Evolutionary conservation across 2,113 vertebrate genomes (phyloP), one percentile per base, ranked within the genome.

Genomic region (Pholis gunnellus): DNA sequence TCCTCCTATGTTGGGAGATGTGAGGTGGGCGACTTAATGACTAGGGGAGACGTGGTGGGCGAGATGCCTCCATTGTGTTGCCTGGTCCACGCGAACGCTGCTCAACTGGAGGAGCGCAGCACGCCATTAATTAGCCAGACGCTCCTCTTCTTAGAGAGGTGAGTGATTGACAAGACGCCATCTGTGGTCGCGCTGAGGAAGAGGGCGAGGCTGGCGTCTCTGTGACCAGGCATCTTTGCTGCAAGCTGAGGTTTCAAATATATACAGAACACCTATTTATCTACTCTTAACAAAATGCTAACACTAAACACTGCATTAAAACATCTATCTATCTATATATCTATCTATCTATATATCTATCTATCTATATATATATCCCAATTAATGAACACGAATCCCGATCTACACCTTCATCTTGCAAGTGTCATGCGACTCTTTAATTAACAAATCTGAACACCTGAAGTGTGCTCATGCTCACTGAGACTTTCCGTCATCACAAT

Each of bases 1-100:
- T 84, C 75, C 79, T 82, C 90, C 83, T 61, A 29, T 75, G 84
- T 65, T 40, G 74, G 74, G 83, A 88, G 88, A 90, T 87, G 88
- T 70, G 79, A 93, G 89, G 92, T 92, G 90, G 92, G 93, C 86
- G 90, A 92, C 90, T 89, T 90, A 94, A 92, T 92, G 91, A 93
- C 84, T 76, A 89, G 86, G 77, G 80, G 82, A 87, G 88, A 85
- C 56, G 40, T 61, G 61, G 82, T 88, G 87, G 88, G 82, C 67
- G 83, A 85, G 79, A 86, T 67, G 70, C 68, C 70, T 87, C 87
- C 71, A 86, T 94, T 92, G 87, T 90, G 85, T 42, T 29, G 88
- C 72, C 17, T 29, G 70, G 80, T 75, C 74, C 7, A 10, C 27
- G 61, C 0, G 36, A 83, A 25, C 13, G 36, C 75, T 76, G 84